Conservation (phyloP, 2,113 vertebrate genomes). For the Pimephales promelas region DNA sequence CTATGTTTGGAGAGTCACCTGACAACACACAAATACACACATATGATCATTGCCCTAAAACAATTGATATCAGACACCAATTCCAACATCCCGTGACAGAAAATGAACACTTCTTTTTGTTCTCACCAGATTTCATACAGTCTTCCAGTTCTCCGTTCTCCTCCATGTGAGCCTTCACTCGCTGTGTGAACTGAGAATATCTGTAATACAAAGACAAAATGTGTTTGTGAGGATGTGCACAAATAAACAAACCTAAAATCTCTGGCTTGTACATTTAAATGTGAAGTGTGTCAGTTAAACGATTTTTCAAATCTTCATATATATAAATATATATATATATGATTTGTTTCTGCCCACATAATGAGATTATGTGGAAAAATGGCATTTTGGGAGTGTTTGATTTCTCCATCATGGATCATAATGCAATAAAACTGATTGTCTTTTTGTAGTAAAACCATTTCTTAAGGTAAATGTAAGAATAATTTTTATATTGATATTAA, state of each 20-base stretch:
- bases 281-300: neutral
- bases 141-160: slow-evolving; percentile 73
- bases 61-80: neutral
- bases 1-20: slow-evolving; percentile 69
- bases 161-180: slow-evolving; percentile 70
- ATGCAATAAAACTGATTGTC: neutral
- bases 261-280: neutral
- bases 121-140: slow-evolving; percentile 68
- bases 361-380: neutral
- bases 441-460: too few species aligned
- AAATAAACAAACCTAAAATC: neutral
- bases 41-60: too few species aligned
- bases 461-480: too few species aligned
- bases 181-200: slow-evolving; percentile 72
- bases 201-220: slow-evolving; percentile 57
- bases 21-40: slow-evolving; percentile 34
- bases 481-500: too few species aligned
- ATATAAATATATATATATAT: neutral
- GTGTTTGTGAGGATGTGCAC: neutral
- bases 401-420: neutral
- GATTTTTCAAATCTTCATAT: neutral
- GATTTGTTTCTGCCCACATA: too few species aligned
- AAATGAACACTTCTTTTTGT: neutral
- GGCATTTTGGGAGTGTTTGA: neutral
- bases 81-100: neutral